Conservation (phyloP, 2,797 vertebrate species). For the Erethizon dorsatum region DNA sequence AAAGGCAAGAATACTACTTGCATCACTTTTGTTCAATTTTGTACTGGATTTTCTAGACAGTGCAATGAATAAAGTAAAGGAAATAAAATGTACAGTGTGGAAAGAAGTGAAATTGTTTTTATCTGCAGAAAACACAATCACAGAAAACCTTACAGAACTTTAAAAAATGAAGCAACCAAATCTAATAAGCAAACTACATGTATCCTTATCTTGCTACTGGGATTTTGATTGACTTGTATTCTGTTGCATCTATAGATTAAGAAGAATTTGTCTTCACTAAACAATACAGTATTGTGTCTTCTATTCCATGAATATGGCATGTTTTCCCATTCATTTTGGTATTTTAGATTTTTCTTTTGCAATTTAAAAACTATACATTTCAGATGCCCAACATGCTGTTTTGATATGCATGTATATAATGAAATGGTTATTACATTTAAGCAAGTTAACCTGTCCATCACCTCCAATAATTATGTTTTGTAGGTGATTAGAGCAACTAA, state of each 20-base stretch:
- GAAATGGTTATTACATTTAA: background rate
- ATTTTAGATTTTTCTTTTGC: background rate
- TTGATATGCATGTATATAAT: background rate
- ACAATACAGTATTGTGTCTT: background rate
- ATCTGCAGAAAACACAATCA: conserved; percentile 53
- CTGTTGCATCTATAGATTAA: background rate
- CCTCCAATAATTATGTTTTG: background rate
- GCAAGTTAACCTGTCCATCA: background rate
- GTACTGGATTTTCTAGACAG: conserved; percentile 2
- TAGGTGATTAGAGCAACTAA: background rate
- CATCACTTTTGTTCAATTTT: conserved; percentile 16
- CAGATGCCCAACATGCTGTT: background rate
- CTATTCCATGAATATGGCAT: background rate
- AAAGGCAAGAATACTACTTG: background rate
- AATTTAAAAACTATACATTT: background rate
- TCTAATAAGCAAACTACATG: conserved; percentile 40
- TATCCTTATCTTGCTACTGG: background rate
- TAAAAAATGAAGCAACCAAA: conserved; percentile 21
- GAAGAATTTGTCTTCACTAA: background rate
- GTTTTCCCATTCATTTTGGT: background rate
- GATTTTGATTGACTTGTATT: background rate
- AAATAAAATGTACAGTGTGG: conserved; percentile 11
- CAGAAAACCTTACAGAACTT: conserved; percentile 44
- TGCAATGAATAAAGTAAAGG: conserved; percentile 39
- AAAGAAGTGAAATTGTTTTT: conserved; percentile 57